Evolutionary conservation across 1,140 invertebrate species (phyloP), one percentile per base, ranked within the genome.

Genomic region (Octopus sinensis): DNA sequence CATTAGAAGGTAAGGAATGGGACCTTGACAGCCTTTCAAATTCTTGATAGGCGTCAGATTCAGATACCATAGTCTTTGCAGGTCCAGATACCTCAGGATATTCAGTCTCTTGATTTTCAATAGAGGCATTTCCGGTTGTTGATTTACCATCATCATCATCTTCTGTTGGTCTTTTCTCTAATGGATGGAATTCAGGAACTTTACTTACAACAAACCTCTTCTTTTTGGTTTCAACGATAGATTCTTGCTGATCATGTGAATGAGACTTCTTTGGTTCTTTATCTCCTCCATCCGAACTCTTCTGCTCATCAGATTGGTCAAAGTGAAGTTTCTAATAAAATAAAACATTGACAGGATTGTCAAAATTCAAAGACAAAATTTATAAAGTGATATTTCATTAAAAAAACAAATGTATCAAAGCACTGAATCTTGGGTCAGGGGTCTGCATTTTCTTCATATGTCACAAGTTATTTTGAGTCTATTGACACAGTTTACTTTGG

Each of bases 181-280:
- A 80, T 10, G 85, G 62, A 54, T 77, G 82, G 6, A 71, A 78
- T 54, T 87, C 86, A 43, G 81, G n/a, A 0, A 88, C 87, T 79
- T 84, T 80, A 83, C 85, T 87, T 30, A 88, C 86, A 51, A 87
- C 83, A 79, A 88, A 88, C 75, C 84, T 87, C 62, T 86, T 86
- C 53, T 85, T 85, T 79, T 87, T 88, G 80, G 86, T 88, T 54
- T 87, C 83, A 9, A 88, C 83, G 4, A 88, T 85, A 30, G 76
- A 77, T 77, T 78, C 85, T 82, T 23, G 80, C 73, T 10, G 78
- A 62, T 62, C 83, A 9, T n/a, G 52, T 80, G 12, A 79, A 53
- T 82, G 81, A 54, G 78, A 56, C 53, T 81, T 80, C 73, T 75
- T 80, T 52, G 68, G 75, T 53, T 76, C 62, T 30, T 52, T 78